These are phyloP conservation scores for Mesocentrotus franciscanus DNA, from an alignment of 53 echinoderm and acorn worm genomes.

Conservation along the genomic window DNA sequence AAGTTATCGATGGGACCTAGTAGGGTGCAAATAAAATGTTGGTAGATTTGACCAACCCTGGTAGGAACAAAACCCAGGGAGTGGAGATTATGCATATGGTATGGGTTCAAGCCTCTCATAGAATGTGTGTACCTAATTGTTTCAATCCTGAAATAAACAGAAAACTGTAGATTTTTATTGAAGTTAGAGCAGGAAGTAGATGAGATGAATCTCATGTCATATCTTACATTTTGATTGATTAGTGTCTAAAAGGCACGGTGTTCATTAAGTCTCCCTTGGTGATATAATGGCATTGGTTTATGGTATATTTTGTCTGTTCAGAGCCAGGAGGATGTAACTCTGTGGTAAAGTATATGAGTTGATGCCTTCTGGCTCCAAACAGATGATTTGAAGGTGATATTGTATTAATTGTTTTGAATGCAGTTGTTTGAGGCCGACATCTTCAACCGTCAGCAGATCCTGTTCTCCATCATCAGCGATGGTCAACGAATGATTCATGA, in stretches of 20 bases:
- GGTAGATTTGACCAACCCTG: too few relatives aligned
- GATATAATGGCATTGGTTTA: neutral
- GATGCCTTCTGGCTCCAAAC: too few relatives aligned
- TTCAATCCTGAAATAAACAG: too few relatives aligned
- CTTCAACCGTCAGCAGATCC: conserved; percentile 99
- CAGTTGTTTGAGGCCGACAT: conserved; percentile 99
- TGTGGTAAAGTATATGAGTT: too few relatives aligned
- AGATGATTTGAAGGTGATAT: too few relatives aligned
- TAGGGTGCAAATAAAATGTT: too few relatives aligned
- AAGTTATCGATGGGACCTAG: too few relatives aligned
- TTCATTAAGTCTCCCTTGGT: neutral
- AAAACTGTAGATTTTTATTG: neutral
- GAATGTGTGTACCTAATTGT: too few relatives aligned
- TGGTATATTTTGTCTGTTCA: neutral
- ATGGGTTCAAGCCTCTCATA: too few relatives aligned
- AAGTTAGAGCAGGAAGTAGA: neutral
- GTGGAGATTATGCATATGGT: neutral
- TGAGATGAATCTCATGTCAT: neutral
- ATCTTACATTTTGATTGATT: neutral
- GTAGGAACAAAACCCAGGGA: neutral
- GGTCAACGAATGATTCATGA: conserved; percentile 96
- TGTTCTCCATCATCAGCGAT: conserved; percentile 99
- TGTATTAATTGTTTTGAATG: neutral
- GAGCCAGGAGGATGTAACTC: too few relatives aligned
- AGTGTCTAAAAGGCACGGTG: neutral